Evolutionary conservation across 1,140 invertebrate species (phyloP), one percentile per base, ranked within the genome.

Genomic region (Bilobella aurantiaca): DNA sequence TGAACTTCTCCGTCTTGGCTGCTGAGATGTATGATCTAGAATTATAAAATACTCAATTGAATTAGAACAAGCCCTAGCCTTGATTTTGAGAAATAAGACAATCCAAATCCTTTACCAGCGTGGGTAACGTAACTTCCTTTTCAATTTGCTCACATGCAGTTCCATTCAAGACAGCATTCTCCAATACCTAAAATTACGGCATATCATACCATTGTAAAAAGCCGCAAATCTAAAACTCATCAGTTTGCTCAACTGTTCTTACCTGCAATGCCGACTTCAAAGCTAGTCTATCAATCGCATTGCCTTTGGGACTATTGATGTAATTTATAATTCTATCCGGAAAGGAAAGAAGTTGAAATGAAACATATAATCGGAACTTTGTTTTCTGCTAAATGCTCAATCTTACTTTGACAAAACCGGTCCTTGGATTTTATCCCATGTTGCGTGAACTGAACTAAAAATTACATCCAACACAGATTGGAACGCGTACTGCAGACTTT

Each of bases 121-220:
- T 92, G 18, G 87, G 85, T 68, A 94, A 84, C 25, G 91, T 90
- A 3, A 96, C 84, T 79, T 93, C 89, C 74, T 89, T 87, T 71
- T 96, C 92, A 16, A 96, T 89, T 76, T 90, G 83, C 3, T 80
- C 79, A 77, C 89, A 91, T 0, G 70, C 67, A 29, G 30, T 12
- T 1, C 67, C 70, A 25, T 62, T 64, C 3, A 62, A 53, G 1
- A 72, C 62, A 14, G 63, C 65, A 47, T 59, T 72, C 34, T 72
- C 70, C 49, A 72, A 31, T 1, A 72, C 65, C 69, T 70, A 28
- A n/a, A 58, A 61, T n/a, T n/a, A n/a, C n/a, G n/a, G 57, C 14
- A 67, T 1, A 23, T n/a, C 31, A 59, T n/a, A n/a, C n/a, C n/a
- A n/a, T n/a, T n/a, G n/a, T n/a, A n/a, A n/a, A n/a, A n/a, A n/a